Base-by-base conservation (phyloP, 2,113 vertebrate species). In the Dissostichus mawsoni region DNA sequence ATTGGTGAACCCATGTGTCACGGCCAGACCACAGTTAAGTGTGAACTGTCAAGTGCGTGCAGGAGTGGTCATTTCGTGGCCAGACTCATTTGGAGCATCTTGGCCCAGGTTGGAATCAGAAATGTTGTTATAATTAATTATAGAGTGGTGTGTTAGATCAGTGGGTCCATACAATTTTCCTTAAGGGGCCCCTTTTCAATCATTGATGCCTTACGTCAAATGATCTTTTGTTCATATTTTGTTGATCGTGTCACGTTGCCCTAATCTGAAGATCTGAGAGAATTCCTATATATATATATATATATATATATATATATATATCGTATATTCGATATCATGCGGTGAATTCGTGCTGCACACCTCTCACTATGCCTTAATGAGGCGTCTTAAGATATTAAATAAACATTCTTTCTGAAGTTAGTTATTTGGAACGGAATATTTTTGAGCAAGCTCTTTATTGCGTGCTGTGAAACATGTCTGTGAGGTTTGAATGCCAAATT, bases 401-500 rank as follows among this genome's bases (percentile, higher is more conserved):
- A 86, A 89, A 81, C 76, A 87, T 52, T 70, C 56, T 77, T 80
- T 80, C 48, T 56, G 61, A 74, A 61, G 66, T 86, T 61, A 86
- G 61, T 74, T 70, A 68, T 86, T 87, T 87, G 2, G 10, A 72
- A 79, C n/a, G 48, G 23, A 75, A 68, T 83, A 69, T 73, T 84
- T 84, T 79, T 62, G 66, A 75, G 87, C 65, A 10, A 62, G 79
- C 78, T 69, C 83, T 86, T 76, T 76, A 73, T 47, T 74, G 62
- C 25, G 20, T 63, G 69, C 71, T 76, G 52, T 51, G 65, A 87
- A 87, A 89, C 73, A 68, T 71, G 81, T 84, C 86, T 74, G 69
- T 17, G 29, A 68, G 78, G 91, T 93, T 53, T 86, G 72, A 91
- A 90, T 76, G 89, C 92, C 83, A 88, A 91, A 91, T 89, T 5